These are phyloP conservation scores for Dimorphilus gyrociliatus DNA, from an alignment of 2,888 invertebrate species.

Conservation along the genomic window DNA sequence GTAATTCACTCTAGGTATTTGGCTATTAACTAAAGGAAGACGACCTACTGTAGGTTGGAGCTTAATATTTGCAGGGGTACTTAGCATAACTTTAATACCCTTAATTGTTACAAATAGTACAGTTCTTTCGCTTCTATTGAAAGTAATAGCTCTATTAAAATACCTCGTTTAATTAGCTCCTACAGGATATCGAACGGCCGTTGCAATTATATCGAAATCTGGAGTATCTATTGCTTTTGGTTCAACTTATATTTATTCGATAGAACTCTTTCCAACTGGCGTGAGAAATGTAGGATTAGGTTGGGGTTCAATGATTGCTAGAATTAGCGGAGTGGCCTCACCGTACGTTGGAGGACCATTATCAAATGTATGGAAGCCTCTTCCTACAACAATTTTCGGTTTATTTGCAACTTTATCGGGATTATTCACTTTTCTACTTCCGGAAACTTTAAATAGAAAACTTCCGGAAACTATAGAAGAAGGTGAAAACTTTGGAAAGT, in stretches of 20 bases:
- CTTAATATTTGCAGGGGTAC: too few relatives aligned
- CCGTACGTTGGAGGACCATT: constrained; percentile 10
- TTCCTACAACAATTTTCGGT: constrained; percentile 10
- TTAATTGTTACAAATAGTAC: too few relatives aligned
- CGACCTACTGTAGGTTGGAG: too few relatives aligned
- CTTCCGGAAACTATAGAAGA: constrained; percentile 9
- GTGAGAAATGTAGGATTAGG: constrained; percentile 11
- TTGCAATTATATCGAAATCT: constrained; percentile 9
- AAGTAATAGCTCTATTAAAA: too few relatives aligned
- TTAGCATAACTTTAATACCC: too few relatives aligned
- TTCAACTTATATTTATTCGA: constrained; percentile 9
- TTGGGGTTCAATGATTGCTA: constrained; percentile 5
- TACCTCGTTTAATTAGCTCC: too few relatives aligned
- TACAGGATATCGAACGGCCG: too few relatives aligned
- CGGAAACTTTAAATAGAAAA: constrained; percentile 6
- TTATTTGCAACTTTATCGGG: constrained; percentile 8
- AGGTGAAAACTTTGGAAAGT: constrained; percentile 5
- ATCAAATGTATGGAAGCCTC: constrained; percentile 8
- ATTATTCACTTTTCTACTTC: constrained; percentile 7
- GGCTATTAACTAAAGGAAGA: too few relatives aligned
- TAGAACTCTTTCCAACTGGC: constrained; percentile 12
- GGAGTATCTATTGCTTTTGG: constrained; percentile 7
- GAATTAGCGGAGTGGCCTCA: constrained; percentile 10
- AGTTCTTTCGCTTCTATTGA: too few relatives aligned
- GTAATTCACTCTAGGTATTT: too few relatives aligned